phyloP scores from a whole-genome alignment of 2,888 invertebrate genomes.

The Andrena haemorrhoa region DNA sequence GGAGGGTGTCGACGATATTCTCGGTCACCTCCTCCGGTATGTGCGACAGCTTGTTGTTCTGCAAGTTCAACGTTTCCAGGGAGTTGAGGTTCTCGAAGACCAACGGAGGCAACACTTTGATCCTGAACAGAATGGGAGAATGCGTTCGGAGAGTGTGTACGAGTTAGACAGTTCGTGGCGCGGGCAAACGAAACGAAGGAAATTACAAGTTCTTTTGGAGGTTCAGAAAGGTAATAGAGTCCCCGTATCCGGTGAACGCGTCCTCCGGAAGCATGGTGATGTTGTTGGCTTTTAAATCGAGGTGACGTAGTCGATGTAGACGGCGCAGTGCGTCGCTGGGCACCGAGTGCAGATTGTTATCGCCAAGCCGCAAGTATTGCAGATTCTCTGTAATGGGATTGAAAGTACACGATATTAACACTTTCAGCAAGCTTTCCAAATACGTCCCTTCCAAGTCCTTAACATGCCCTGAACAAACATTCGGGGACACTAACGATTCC shows the following conservation, averaged over 20 bases:
- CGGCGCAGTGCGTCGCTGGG: constrained; percentile 94
- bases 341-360: constrained; percentile 94
- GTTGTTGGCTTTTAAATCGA: constrained; percentile 95
- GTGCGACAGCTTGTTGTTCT: constrained; percentile 94
- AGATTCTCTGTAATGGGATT: constrained; percentile 90
- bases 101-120: constrained; percentile 92
- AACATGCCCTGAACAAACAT: too few species aligned
- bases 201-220: constrained; percentile 96
- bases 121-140: constrained; percentile 86
- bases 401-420: not conserved
- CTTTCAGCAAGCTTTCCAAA: too few species aligned
- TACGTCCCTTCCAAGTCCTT: too few species aligned
- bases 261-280: constrained; percentile 93
- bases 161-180: not conserved
- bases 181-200: not conserved
- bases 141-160: too few species aligned
- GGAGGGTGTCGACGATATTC: constrained; percentile 93
- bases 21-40: constrained; percentile 96
- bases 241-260: constrained; percentile 95
- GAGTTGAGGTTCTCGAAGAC: constrained; percentile 96
- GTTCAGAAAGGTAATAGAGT: constrained; percentile 96
- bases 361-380: constrained; percentile 95
- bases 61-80: constrained; percentile 93
- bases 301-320: constrained; percentile 93
- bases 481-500: too few species aligned